Percentiles rank a stretch among this genome's conserved stretches.
These are phyloP conservation scores for Aldrovandia affinis DNA, from an alignment of 2,797 vertebrate species.

Conservation along the genomic window DNA sequence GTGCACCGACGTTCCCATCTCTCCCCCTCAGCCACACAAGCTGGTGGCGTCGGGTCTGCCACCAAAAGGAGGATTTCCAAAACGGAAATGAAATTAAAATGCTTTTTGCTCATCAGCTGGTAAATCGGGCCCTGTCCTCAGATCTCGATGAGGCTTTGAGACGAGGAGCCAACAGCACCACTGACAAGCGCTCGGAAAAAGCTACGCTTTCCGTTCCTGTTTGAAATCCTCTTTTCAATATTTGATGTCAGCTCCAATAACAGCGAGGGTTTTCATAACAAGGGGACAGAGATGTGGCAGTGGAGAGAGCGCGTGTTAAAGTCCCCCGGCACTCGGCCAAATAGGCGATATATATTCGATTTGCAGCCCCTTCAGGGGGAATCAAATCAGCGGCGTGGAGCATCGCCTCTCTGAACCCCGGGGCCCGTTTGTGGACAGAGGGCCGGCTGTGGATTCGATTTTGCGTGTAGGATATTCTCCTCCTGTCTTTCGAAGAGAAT, in stretches of 20 bases:
- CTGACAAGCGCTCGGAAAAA: background rate
- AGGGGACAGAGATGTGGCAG: background rate
- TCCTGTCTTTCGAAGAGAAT: slow-evolving; percentile 36
- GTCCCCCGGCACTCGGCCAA: background rate
- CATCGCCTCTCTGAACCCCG: slow-evolving; percentile 35
- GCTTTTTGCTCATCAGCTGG: background rate
- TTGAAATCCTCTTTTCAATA: slow-evolving; percentile 24
- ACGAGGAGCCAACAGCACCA: slow-evolving; percentile 27
- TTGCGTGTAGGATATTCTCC: slow-evolving; percentile 32
- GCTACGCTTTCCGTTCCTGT: slow-evolving; percentile 29
- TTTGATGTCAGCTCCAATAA: slow-evolving; percentile 33
- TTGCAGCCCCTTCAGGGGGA: slow-evolving; percentile 22
- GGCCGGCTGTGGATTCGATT: slow-evolving; percentile 37
- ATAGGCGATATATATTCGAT: slow-evolving; percentile 33
- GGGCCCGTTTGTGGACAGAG: slow-evolving; percentile 24
- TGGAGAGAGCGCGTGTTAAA: background rate
- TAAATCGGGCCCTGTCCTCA: slow-evolving; percentile 51
- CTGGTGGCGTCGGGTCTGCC: slow-evolving; percentile 24
- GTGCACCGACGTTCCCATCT: background rate
- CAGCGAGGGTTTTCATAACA: background rate
- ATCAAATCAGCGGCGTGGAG: slow-evolving; percentile 25
- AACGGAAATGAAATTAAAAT: background rate
- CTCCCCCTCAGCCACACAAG: background rate
- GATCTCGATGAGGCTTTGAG: slow-evolving; percentile 42
- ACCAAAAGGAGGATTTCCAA: slow-evolving; percentile 12